A percentile compares a stretch with the other conserved stretches of the same genome.
Evolutionary conservation across 2,888 invertebrate species (phyloP).

Genomic region (Hirtodrosophila trivittata): DNA sequence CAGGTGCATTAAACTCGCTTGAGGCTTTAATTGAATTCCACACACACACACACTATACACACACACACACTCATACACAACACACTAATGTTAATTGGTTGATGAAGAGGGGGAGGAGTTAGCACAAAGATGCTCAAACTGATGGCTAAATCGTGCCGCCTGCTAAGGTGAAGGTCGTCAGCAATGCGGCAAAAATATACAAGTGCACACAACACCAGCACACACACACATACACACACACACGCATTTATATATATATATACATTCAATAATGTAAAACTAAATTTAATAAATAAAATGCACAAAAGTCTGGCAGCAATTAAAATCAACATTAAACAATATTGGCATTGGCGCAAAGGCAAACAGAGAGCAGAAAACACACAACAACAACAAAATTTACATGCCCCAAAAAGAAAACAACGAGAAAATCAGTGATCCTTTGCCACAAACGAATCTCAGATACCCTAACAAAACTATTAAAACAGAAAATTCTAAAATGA

Average conservation of each 20-base stretch:
- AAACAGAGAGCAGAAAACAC: neutral
- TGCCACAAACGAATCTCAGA: too few species aligned
- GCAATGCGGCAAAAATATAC: conserved; percentile 13
- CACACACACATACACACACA: conserved; percentile 4
- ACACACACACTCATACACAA: conserved; percentile 4
- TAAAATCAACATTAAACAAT: conserved; percentile 49
- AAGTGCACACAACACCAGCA: conserved; percentile 16
- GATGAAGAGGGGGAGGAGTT: conserved; percentile 12
- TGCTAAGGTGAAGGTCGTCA: conserved; percentile 56
- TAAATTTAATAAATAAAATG: conserved; percentile 46
- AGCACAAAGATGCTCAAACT: conserved; percentile 33
- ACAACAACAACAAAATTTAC: too few species aligned
- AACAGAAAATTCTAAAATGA: too few species aligned
- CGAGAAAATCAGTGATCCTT: conserved; percentile 1
- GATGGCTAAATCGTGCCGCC: conserved; percentile 56
- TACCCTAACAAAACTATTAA: too few species aligned
- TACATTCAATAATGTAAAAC: conserved; percentile 41
- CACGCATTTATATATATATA: conserved; percentile 2
- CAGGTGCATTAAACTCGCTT: conserved; percentile 41
- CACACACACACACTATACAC: conserved; percentile 17
- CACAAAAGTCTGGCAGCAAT: conserved; percentile 37
- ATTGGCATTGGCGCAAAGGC: conserved; percentile 26
- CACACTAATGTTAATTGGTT: conserved; percentile 49
- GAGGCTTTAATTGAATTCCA: conserved; percentile 46
- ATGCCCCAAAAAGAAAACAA: neutral